Conservation (phyloP, 1,140 invertebrate species). For the Brachionus calyciflorus region DNA sequence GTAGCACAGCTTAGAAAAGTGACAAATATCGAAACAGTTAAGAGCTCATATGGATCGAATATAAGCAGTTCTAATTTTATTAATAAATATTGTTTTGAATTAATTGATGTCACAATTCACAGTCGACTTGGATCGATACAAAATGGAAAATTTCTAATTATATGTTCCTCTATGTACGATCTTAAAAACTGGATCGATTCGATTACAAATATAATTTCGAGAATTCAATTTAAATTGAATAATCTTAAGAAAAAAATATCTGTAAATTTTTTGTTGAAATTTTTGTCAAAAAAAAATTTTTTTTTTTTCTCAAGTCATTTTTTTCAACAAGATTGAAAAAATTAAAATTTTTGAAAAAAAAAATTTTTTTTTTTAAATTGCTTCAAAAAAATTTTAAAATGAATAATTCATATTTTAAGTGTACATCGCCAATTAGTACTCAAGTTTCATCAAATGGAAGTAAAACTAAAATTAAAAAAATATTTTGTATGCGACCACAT, state of each 20-base stretch:
- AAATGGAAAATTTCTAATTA: background rate
- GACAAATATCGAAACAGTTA: background rate
- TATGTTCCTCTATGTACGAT: slow-evolving; percentile 38
- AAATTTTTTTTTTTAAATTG: too few relatives aligned
- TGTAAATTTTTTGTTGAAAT: too few relatives aligned
- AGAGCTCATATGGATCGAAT: background rate
- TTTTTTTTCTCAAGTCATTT: too few relatives aligned
- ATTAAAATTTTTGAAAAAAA: background rate
- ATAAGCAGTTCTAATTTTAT: background rate
- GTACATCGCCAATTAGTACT: background rate
- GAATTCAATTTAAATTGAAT: background rate
- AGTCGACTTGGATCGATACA: background rate
- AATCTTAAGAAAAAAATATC: too few relatives aligned
- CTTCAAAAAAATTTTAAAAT: too few relatives aligned
- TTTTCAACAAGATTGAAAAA: background rate
- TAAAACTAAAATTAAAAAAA: slow-evolving; percentile 10
- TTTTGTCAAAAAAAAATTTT: too few relatives aligned
- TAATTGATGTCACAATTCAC: background rate
- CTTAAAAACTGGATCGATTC: slow-evolving; percentile 28
- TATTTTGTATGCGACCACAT: slow-evolving; percentile 25
- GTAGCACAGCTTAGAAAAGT: background rate
- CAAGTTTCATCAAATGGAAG: background rate
- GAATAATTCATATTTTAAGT: too few relatives aligned
- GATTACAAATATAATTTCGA: background rate
- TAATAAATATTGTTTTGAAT: slow-evolving; percentile 31